Percentiles rank a stretch among this genome's conserved stretches.
These are phyloP conservation scores for Eublepharis macularius DNA, from an alignment of 2,113 vertebrate species.

Conservation along the genomic window DNA sequence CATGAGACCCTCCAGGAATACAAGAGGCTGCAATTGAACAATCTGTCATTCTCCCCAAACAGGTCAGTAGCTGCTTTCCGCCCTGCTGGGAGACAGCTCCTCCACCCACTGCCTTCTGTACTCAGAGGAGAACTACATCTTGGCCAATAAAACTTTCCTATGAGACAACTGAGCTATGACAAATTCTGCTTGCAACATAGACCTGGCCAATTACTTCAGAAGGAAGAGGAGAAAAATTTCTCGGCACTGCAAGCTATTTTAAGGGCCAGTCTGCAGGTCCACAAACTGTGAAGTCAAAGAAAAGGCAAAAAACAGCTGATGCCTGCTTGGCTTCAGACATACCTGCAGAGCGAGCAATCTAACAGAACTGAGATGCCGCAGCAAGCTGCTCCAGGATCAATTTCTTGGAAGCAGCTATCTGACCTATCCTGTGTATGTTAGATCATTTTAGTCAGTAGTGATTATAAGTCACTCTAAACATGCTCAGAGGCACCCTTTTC, in stretches of 20 bases:
- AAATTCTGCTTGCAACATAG: neutral
- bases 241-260: neutral
- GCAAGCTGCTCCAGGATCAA: neutral
- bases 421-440: no score
- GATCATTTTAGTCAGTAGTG: neutral
- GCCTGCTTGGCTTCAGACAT: neutral
- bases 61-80: neutral
- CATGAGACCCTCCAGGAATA: conserved; percentile 46
- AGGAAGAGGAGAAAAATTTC: neutral
- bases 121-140: neutral
- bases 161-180: neutral
- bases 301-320: neutral
- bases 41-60: neutral
- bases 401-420: neutral
- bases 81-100: neutral
- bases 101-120: neutral
- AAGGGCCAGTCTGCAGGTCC: neutral
- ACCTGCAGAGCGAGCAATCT: neutral
- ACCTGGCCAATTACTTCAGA: neutral
- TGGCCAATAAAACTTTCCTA: neutral
- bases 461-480: neutral
- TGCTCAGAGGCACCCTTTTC: neutral
- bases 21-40: neutral
- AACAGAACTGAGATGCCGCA: no score
- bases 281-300: neutral